Evolutionary conservation across 2,113 vertebrate genomes (phyloP), one percentile per base, ranked within the genome.

Genomic region (Ptilonorhynchus violaceus): DNA sequence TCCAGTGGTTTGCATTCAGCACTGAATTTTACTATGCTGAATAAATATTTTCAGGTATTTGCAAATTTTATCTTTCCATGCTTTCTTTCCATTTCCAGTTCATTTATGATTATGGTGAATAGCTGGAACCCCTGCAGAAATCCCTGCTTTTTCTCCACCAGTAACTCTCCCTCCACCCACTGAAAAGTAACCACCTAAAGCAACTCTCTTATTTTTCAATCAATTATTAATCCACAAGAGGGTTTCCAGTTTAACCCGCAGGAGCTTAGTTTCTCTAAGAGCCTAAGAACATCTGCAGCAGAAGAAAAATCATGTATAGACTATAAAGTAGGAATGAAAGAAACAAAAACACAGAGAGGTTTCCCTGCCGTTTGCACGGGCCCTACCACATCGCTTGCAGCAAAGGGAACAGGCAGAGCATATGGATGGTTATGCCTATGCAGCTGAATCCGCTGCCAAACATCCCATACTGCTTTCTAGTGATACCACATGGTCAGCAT

Each of bases 311-410:
- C 7, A 22, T 3, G 49, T 30, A 11, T 0, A 62, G 41, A 42
- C 30, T 22, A 25, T 9, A 53, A 79, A 49, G 22, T 3, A 68
- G 74, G 27, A 56, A 24, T 56, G 31, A 11, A 80, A 70, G 42
- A 81, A 74, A 81, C 14, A 20, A 39, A 75, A 80, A 16, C 11
- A 13, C 20, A 12, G 58, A 8, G 4, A 31, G 13, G 30, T 59
- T 73, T 84, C 72, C 28, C 25, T 60, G 50, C 31, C 0, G 1
- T 75, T 41, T 56, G 47, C 74, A 37, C 0, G 0, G 19, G 49
- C 41, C n/a, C 78, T 49, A 22, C 23, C 30, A 11, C 79, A 24
- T 7, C 0, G 0, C 59, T 30, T 27, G 52, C 15, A 14, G 68
- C 2, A 6, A 70, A 50, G 42, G 14, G 7, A 85, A 49, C 0